phyloP scores from a whole-genome alignment of 1,140 invertebrate genomes.

The Orchesella cincta region DNA sequence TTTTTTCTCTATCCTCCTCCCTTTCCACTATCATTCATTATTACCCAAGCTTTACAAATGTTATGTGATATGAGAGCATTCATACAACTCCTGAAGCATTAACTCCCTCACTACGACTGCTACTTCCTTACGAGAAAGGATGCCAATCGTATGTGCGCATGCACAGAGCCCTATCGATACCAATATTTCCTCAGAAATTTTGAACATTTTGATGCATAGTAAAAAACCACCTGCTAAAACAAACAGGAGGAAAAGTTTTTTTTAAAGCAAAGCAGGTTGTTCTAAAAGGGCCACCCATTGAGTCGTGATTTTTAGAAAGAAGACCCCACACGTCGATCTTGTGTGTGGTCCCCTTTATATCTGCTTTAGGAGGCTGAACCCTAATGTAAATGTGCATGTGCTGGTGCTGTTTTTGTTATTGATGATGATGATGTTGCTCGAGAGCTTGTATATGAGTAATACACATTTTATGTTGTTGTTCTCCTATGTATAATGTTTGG shows the following conservation, averaged over 20 bases:
- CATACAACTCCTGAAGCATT: too few relatives aligned
- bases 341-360: conserved; percentile 37
- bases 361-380: conserved; percentile 20
- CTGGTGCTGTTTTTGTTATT: conserved; percentile 25
- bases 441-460: not conserved
- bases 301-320: conserved; percentile 42
- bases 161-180: not conserved
- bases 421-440: conserved; percentile 32
- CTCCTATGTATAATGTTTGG: not conserved
- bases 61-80: too few relatives aligned
- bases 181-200: not conserved
- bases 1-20: too few relatives aligned
- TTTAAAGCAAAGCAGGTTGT: conserved; percentile 16
- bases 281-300: conserved; percentile 39
- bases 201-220: not conserved
- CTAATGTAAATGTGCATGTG: conserved; percentile 25
- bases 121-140: not conserved
- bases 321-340: conserved; percentile 37
- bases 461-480: not conserved
- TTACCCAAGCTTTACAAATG: too few relatives aligned
- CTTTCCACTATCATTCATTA: too few relatives aligned
- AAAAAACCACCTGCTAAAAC: conserved; percentile 39
- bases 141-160: not conserved
- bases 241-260: conserved; percentile 3
- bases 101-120: too few relatives aligned